Base-by-base conservation (phyloP, 1,140 invertebrate species). In the Vanessa atalanta region DNA sequence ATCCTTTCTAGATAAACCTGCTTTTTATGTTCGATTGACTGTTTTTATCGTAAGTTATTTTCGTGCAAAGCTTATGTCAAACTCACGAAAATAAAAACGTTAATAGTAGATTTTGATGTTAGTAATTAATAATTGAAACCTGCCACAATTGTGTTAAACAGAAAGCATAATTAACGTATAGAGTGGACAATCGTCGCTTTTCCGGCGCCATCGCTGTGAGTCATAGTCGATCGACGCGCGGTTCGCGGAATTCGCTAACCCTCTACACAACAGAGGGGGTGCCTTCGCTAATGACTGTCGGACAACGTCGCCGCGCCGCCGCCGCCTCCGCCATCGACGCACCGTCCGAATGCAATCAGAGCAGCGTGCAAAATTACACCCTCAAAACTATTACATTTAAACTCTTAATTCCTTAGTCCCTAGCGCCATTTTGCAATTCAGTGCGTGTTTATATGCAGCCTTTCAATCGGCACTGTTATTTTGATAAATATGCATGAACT, bases 401-500 rank as follows among this genome's bases (percentile, higher is more conserved):
- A 89, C 80, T 79, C 82, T 83, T 83, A 91, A 88, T 85, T 84
- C 86, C 79, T 81, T 80, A 67, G 73, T 81, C 81, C 70, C 70
- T 75, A 72, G 77, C 72, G 69, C 72, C 79, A 83, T 83, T 85
- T 83, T 84, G 85, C 88, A 85, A 86, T 90, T 87, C 83, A 79
- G 82, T 90, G 90, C 88, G 88, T 91, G 90, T 91, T 90, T 91
- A 88, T 91, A 90, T 90, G 88, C 86, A 90, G 83, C 89, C 88
- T 90, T 91, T 91, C 89, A 91, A 93, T 93, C 89, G 88, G 85
- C 85, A 85, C 86, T 87, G 88, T 91, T 93, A 91, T 93, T 93
- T 91, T 91, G 88, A 91, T 91, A 91, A 91, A 93, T 91, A 93
- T 93, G 89, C 88, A 91, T 93, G 88, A 90, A 91, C 82, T 82